phyloP scores from a whole-genome alignment of 2,888 invertebrate species.

The Tolmerus cingulatus region DNA sequence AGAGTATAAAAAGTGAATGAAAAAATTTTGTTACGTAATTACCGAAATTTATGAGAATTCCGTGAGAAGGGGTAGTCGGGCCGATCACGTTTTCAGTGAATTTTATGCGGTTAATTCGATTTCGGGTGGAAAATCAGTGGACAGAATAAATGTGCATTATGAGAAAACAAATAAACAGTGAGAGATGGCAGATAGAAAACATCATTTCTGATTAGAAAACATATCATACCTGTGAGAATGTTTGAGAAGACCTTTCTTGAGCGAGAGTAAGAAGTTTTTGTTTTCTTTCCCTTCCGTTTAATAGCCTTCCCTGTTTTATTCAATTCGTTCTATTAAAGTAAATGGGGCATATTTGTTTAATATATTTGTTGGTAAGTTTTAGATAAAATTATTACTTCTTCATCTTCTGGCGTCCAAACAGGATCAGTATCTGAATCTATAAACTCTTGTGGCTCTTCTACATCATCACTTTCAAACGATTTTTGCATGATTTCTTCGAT shows the following conservation, averaged over 20 bases:
- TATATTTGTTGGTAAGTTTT: not conserved
- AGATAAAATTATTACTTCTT: constrained; percentile 58
- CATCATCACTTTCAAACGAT: constrained; percentile 64
- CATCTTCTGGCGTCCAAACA: constrained; percentile 76
- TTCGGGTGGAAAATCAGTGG: constrained; percentile 6
- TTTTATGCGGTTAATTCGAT: not conserved
- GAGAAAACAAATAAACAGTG: constrained; percentile 15
- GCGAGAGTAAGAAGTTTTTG: constrained; percentile 43
- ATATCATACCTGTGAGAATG: constrained; percentile 52
- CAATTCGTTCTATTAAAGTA: constrained; percentile 44
- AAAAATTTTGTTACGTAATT: constrained; percentile 17
- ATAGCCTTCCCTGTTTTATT: constrained; percentile 39
- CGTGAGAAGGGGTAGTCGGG: constrained; percentile 8
- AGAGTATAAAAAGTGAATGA: not conserved
- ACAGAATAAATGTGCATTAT: constrained; percentile 10
- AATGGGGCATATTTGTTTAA: not conserved
- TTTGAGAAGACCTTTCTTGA: constrained; percentile 48
- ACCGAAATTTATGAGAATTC: constrained; percentile 34
- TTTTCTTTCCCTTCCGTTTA: constrained; percentile 44
- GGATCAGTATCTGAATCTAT: constrained; percentile 76
- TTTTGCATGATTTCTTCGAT: constrained; percentile 66
- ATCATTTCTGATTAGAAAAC: constrained; percentile 18
- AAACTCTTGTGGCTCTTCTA: constrained; percentile 68
- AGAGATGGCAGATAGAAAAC: constrained; percentile 26
- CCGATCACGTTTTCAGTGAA: constrained; percentile 10